Evolutionary conservation across 2,888 invertebrate genomes (phyloP), one percentile per base, ranked within the genome.

Genomic region (Cerastoderma edule): DNA sequence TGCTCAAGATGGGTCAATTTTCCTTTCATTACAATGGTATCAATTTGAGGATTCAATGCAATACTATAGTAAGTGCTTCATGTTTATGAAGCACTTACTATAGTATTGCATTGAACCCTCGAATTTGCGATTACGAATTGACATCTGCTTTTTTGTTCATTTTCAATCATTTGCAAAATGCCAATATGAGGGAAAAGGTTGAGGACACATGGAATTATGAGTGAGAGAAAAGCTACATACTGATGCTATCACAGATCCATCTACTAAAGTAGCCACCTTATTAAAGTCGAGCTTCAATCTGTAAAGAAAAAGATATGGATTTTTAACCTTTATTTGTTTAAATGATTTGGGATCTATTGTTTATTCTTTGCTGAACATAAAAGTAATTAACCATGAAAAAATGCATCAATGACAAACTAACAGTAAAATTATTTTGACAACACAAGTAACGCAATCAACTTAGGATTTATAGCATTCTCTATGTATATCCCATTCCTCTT

Each of bases 201-300:
- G 16, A 39, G 8, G 39, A 39, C 16, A n/a, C n/a, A n/a, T 39
- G 16, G 8, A 16, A 39, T 39, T 39, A 16, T 10, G 16, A 39
- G 39, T 8, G 39, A 13, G 8, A 13, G 16, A 13, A 39, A 39
- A 16, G 16, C 8, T 10, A 56, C 56, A 56, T 30, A 57, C 57
- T 32, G 57, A 33, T 57, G 57, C 57, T 16, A 57, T 19, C 13
- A 57, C 57, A 32, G 57, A 57, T 57, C 33, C 33, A 19, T 57
- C 57, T 27, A 32, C 33, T 32, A 32, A 32, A 19, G 57, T 57
- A 27, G n/a, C 57, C 10, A 57, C 33, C n/a, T 33, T 4, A 19
- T 57, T 57, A 32, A 57, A 57, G 4, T 57, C 57, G 2, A 57
- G 32, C 57, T 57, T n/a, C 33, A 57, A 57, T 19, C 57, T 57